phyloP scores from a whole-genome alignment of 1,140 invertebrate genomes.

The Drosophila sulfurigaster region DNA sequence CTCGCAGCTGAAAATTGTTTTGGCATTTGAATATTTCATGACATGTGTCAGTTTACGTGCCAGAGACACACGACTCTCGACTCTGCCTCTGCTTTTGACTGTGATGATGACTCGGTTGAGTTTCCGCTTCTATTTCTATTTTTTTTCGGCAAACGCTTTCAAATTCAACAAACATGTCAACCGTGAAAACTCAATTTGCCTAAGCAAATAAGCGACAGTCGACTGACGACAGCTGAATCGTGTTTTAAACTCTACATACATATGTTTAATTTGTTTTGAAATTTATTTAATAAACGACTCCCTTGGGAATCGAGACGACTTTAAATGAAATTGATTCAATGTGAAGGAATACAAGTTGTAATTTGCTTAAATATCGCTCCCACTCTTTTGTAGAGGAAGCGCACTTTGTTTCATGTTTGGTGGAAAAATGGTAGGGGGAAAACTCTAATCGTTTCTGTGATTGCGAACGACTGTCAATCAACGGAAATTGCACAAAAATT shows the following conservation, averaged over 20 bases:
- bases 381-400: not conserved
- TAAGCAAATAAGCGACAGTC: constrained; percentile 51
- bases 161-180: constrained; percentile 51
- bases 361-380: not conserved
- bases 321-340: constrained; percentile 2
- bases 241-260: not conserved
- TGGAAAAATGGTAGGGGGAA: too few species aligned
- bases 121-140: not conserved
- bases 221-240: not conserved
- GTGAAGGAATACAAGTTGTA: not conserved
- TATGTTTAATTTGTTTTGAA: constrained; percentile 42
- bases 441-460: constrained; percentile 19
- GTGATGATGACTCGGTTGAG: constrained; percentile 1
- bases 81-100: too few species aligned
- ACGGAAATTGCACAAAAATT: constrained; percentile 44
- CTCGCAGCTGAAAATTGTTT: constrained; percentile 13
- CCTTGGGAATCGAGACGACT: not conserved
- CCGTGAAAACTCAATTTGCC: constrained; percentile 52
- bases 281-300: constrained; percentile 42
- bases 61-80: constrained; percentile 4
- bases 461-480: constrained; percentile 26
- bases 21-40: constrained; percentile 50
- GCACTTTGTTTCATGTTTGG: not conserved
- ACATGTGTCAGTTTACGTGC: constrained; percentile 49
- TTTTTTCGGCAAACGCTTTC: constrained; percentile 26